Base-by-base conservation (phyloP, 35 echinoderm and acorn worm genomes). In the Holothuria glaberrima region DNA sequence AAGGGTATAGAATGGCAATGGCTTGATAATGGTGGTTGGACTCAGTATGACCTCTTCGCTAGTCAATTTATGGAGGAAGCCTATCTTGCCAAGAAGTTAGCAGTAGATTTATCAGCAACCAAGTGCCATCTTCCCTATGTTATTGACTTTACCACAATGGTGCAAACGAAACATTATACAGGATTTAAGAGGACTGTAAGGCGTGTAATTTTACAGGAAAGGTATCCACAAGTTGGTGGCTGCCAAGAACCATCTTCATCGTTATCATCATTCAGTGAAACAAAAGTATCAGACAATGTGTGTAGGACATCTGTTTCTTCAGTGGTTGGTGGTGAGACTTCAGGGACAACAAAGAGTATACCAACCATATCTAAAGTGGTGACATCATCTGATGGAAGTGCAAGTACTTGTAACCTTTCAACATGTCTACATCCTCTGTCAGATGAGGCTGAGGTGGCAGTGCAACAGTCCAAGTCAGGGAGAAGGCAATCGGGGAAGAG, bases 1-100 rank as follows among this genome's bases (percentile, higher is more conserved):
- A 83, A 93, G 56, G 91, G 88, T 38, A 60, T 96, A 24, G 91
- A 96, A 52, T 96, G 94, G 94, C 94, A 96, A 32, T 96, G 94
- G 94, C 71, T 89, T 26, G 94, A 96, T 54, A 80, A 92, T 81
- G 28, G 28, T 30, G 80, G 91, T 30, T 96, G 94, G 94, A 93
- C 85, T n/a, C 72, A 91, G 27, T 96, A 96, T 48, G 94, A 96
- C 73, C 87, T 96, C 0, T 63, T 65, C 65, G 84, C 87, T 12
- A 71, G 87, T 30, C 72, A 71, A 3, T 75, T 93, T 34, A 74
- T 96, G 17, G 94, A 93, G 56, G 91, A 93, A 26, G 91, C 91
- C 26, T 93, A 87, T 75, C 71, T 44, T 45, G 48, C 83, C 48
- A 50, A 80, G 7, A 75, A 79, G 16, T 25, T n/a, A 29, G 54